A percentile compares a stretch with the other conserved stretches of the same genome.
Conservation (phyloP, 1,140 invertebrate genomes). For the Tyrophagus putrescentiae region DNA sequence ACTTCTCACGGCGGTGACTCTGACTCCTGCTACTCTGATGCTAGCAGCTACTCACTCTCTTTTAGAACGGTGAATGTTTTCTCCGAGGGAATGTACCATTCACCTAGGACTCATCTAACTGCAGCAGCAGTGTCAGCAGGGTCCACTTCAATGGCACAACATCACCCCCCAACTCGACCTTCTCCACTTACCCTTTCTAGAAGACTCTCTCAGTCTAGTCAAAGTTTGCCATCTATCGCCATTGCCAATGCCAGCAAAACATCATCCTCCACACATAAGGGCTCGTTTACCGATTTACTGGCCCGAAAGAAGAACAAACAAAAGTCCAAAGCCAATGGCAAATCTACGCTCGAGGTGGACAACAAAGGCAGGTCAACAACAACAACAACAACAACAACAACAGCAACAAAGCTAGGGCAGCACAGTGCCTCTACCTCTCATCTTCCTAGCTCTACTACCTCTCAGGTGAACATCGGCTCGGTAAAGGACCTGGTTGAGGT, state of each 20-base stretch:
- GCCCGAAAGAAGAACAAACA: background rate
- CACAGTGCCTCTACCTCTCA: too few relatives aligned
- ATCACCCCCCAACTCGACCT: background rate
- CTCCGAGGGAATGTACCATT: background rate
- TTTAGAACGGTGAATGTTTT: background rate
- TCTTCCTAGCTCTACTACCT: too few relatives aligned
- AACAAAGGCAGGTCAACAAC: background rate
- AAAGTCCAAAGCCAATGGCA: background rate
- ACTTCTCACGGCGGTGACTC: too few relatives aligned
- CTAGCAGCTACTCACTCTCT: background rate
- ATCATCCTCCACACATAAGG: background rate
- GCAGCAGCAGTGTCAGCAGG: too few relatives aligned
- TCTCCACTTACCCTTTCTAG: background rate
- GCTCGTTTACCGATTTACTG: background rate
- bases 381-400: background rate
- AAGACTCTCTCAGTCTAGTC: background rate
- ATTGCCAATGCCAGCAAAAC: background rate
- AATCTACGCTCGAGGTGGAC: too few relatives aligned
- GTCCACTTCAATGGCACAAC: background rate
- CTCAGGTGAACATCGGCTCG: background rate
- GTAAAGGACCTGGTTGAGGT: background rate
- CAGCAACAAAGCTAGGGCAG: too few relatives aligned
- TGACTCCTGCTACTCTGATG: background rate
- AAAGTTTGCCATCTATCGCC: constrained; percentile 2
- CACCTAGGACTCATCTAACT: too few relatives aligned